Conservation (phyloP, 2,113 vertebrate species). For the Pheucticus melanocephalus region DNA sequence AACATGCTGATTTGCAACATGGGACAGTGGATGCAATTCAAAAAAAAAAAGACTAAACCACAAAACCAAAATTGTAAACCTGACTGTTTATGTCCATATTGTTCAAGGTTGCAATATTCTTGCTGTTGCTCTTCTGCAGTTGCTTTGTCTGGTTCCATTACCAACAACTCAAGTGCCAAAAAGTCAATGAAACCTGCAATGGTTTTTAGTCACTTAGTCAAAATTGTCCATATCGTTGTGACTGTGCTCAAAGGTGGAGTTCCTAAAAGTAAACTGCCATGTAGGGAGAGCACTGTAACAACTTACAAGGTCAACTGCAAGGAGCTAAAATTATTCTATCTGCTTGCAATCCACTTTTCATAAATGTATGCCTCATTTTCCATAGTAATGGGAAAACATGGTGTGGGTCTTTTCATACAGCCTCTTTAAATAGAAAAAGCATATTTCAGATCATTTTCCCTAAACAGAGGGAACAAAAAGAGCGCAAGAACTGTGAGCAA, state of each 20-base stretch:
- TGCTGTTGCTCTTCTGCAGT: not conserved
- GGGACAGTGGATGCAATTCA: not conserved
- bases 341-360: not conserved
- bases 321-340: not conserved
- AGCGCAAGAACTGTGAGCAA: not conserved
- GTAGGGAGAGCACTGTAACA: not conserved
- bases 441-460: not conserved
- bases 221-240: not conserved
- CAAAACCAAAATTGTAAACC: not conserved
- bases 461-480: not conserved
- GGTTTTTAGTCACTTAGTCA: not conserved
- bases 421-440: not conserved
- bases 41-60: not conserved
- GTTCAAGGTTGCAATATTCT: not conserved
- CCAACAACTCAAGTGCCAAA: not conserved
- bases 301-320: not conserved
- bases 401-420: not conserved
- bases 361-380: not conserved
- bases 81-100: not conserved
- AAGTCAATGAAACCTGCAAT: not conserved
- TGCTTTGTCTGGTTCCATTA: not conserved
- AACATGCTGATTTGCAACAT: not conserved
- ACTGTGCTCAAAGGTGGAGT: not conserved
- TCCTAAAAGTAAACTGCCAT: not conserved
- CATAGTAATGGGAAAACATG: not conserved